Evolutionary conservation across 1,140 invertebrate genomes (phyloP).

Genomic region (Zaprionus tsacasi): DNA sequence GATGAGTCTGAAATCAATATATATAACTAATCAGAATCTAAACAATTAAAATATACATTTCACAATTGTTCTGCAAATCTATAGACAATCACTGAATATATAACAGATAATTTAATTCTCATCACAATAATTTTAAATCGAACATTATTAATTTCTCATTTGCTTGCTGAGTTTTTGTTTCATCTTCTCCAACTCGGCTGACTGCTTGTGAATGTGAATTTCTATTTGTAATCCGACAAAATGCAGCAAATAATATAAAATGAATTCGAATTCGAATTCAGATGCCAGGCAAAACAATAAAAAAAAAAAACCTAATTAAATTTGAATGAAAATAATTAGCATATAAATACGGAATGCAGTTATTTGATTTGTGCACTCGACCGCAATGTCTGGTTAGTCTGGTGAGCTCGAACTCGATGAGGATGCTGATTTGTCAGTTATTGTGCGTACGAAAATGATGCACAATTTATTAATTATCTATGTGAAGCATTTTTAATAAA

Average conservation of each 20-base stretch:
- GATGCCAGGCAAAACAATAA: conserved; percentile 17
- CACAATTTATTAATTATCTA: conserved; percentile 79
- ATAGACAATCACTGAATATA: neutral
- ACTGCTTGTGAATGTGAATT: neutral
- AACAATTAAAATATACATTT: neutral
- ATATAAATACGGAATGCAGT: conserved; percentile 60
- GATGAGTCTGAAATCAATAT: no score
- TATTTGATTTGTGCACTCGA: conserved; percentile 68
- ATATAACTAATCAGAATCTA: no score
- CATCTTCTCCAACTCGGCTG: neutral
- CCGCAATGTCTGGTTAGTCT: conserved; percentile 35
- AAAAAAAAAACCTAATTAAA: conserved; percentile 65
- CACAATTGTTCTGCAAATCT: neutral
- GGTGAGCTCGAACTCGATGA: neutral
- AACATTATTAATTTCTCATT: conserved; percentile 1
- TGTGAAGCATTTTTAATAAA: conserved; percentile 71
- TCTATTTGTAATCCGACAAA: conserved; percentile 1
- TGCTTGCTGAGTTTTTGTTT: neutral
- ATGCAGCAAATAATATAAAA: neutral
- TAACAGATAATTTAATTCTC: neutral
- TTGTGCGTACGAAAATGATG: conserved; percentile 58
- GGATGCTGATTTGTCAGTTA: conserved; percentile 20
- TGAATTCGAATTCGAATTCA: neutral
- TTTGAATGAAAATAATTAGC: conserved; percentile 75
- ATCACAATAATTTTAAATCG: neutral